Evolutionary conservation across 2,797 vertebrate species (phyloP).

Genomic region (Smutsia gigantea): DNA sequence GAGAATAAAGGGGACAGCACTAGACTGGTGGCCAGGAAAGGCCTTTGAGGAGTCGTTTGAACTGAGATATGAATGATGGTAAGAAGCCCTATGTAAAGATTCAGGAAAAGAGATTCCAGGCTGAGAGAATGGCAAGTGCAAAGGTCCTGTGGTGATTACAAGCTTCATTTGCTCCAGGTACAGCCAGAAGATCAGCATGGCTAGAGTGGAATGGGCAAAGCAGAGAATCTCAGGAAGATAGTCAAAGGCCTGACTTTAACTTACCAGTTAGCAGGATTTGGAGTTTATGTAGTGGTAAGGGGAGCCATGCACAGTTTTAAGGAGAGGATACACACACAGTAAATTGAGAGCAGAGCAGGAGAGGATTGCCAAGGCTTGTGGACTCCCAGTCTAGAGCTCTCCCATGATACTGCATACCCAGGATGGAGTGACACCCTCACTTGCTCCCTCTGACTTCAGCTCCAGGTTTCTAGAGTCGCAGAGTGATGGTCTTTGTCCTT

Average conservation of each 20-base stretch:
- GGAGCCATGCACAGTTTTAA: not conserved
- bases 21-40: not conserved
- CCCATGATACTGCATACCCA: not conserved
- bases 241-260: not conserved
- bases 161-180: not conserved
- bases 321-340: not conserved
- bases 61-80: not conserved
- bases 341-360: not conserved
- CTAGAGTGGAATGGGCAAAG: not conserved
- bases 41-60: not conserved
- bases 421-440: not conserved
- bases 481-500: conserved; percentile 62
- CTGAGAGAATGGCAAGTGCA: not conserved
- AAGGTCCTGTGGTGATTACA: not conserved
- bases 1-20: not conserved
- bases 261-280: not conserved
- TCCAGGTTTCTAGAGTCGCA: not conserved
- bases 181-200: not conserved
- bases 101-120: not conserved
- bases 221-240: not conserved
- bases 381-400: not conserved
- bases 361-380: not conserved
- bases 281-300: not conserved
- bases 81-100: not conserved
- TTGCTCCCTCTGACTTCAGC: not conserved